A percentile compares a stretch with the other conserved stretches of the same genome.
Evolutionary conservation across 2,888 invertebrate genomes (phyloP).

Genomic region (Leptinotarsa tumamoca): DNA sequence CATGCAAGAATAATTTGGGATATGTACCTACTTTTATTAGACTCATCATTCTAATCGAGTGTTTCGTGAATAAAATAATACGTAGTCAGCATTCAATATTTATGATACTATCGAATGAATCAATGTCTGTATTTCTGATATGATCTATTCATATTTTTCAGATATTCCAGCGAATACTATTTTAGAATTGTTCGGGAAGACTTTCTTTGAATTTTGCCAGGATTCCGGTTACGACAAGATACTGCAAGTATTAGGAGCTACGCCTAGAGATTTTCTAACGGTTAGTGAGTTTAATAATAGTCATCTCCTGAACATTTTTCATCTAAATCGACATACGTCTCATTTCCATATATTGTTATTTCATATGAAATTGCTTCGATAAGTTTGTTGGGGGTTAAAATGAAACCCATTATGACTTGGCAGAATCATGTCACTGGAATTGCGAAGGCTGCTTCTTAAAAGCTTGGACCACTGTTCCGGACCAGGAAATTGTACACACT

Average conservation of each 20-base stretch:
- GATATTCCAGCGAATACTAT: slow-evolving; percentile 92
- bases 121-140: background rate
- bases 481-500: too few species aligned
- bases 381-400: too few species aligned
- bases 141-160: slow-evolving; percentile 63
- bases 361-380: too few species aligned
- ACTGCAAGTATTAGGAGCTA: slow-evolving; percentile 92
- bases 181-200: slow-evolving; percentile 91
- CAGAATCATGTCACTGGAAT: too few species aligned
- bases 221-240: slow-evolving; percentile 98
- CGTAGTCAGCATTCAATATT: too few species aligned
- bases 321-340: background rate
- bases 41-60: background rate
- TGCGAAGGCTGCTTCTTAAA: too few species aligned
- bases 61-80: too few species aligned
- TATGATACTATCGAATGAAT: background rate
- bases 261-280: slow-evolving; percentile 94
- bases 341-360: too few species aligned
- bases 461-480: too few species aligned
- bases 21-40: background rate
- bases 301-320: background rate
- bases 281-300: slow-evolving; percentile 65
- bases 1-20: background rate
- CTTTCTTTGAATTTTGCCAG: slow-evolving; percentile 96
- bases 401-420: too few species aligned